Percentiles rank a stretch among this genome's conserved stretches.
Evolutionary conservation across 2,113 vertebrate species (phyloP).

Genomic region (Sander vitreus): DNA sequence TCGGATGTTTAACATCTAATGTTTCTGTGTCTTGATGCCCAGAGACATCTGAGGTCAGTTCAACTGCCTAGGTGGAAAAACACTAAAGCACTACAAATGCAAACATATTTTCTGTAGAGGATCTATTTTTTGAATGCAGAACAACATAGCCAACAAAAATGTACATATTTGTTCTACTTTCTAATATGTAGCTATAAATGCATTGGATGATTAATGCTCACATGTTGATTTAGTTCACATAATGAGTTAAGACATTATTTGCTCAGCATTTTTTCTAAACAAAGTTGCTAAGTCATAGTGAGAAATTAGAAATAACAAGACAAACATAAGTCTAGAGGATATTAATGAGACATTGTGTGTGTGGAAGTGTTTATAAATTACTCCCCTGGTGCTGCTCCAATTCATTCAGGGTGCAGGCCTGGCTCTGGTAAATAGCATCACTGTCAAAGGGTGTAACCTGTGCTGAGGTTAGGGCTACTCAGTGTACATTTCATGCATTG

Average conservation of each 20-base stretch:
- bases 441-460: constrained; percentile 2
- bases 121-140: constrained; percentile 3
- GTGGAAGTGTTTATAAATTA: not conserved
- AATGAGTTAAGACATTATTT: not conserved
- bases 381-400: not conserved
- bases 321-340: not conserved
- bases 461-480: not conserved
- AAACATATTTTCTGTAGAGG: not conserved
- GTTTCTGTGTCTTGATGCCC: not conserved
- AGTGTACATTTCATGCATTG: constrained; percentile 1
- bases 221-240: not conserved
- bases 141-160: not conserved
- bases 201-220: constrained; percentile 22
- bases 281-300: constrained; percentile 2
- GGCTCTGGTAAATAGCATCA: not conserved
- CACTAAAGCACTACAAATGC: not conserved
- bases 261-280: constrained; percentile 22
- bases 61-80: not conserved
- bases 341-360: not conserved
- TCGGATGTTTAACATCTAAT: not conserved
- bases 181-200: not conserved
- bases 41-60: not conserved
- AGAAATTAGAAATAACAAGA: not conserved
- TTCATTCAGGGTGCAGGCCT: not conserved
- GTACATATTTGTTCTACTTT: constrained; percentile 20